A percentile compares a stretch with the other conserved stretches of the same genome.
Conservation (phyloP, 2,113 vertebrate species). For the Vidua macroura region DNA sequence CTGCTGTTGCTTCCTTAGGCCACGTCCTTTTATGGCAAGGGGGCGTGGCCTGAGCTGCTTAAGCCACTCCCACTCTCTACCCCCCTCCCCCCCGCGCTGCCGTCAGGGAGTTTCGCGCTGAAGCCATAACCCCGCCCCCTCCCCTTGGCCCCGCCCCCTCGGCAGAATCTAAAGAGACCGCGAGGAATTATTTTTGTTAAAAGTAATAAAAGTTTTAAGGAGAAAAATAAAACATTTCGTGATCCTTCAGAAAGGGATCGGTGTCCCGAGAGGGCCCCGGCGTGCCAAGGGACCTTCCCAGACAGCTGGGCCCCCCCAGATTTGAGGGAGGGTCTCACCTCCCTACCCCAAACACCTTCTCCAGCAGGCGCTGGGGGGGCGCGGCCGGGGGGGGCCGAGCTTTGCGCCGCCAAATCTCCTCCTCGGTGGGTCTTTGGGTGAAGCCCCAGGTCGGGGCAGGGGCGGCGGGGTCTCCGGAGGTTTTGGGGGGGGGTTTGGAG, state of each 20-base stretch:
- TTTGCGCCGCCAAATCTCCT: background rate
- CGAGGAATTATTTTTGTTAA: background rate
- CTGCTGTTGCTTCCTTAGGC: background rate
- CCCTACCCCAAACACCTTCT: background rate
- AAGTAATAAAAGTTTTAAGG: background rate
- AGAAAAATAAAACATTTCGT: background rate
- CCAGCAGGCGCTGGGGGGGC: background rate
- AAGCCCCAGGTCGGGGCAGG: background rate
- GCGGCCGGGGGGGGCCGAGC: background rate
- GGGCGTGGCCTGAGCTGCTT: background rate
- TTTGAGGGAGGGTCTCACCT: background rate
- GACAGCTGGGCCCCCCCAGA: too few relatives aligned
- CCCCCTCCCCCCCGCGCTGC: background rate
- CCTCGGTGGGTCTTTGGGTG: background rate
- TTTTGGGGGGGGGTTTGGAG: background rate
- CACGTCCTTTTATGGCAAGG: background rate
- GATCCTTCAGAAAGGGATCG: background rate
- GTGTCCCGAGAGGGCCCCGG: background rate
- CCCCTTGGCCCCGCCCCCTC: background rate
- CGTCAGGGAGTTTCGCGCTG: background rate
- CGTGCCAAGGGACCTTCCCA: too few relatives aligned
- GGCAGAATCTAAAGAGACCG: background rate
- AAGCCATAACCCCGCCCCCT: background rate
- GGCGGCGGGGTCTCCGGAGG: rapidly evolving
- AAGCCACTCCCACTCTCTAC: background rate